Evolutionary conservation across 1,140 invertebrate genomes (phyloP).

Genomic region (Neodiprion fabricii): DNA sequence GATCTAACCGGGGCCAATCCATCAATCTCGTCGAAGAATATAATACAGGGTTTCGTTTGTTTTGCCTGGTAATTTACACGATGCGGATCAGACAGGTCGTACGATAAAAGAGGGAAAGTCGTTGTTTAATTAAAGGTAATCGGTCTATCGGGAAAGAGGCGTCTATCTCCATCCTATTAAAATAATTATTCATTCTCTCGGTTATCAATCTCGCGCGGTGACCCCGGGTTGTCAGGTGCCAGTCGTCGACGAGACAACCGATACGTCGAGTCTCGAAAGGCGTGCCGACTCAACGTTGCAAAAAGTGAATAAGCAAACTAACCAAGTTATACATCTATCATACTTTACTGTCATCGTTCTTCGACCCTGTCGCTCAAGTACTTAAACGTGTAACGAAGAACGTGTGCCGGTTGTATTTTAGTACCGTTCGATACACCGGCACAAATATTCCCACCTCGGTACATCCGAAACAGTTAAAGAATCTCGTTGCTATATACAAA

Average conservation of each 20-base stretch:
- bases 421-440: not conserved
- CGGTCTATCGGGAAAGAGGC: not conserved
- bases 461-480: not conserved
- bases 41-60: slow-evolving; percentile 74
- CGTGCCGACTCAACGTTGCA: not conserved
- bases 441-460: not conserved
- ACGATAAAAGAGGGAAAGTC: not conserved
- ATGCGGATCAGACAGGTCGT: not conserved
- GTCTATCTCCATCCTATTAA: not conserved
- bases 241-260: not conserved
- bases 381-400: not conserved
- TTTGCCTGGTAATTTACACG: slow-evolving; percentile 61
- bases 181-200: not conserved
- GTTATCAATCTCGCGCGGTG: not conserved
- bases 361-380: not conserved
- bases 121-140: not conserved
- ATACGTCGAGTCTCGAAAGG: not conserved
- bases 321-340: not conserved
- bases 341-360: not conserved
- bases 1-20: slow-evolving; percentile 72
- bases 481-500: not conserved
- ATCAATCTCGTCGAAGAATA: slow-evolving; percentile 82
- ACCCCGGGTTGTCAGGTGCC: not conserved
- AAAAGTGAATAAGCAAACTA: not conserved
- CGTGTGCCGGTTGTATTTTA: not conserved